These are phyloP conservation scores for Candidula unifasciata DNA, from an alignment of 2,888 invertebrate genomes.

Conservation along the genomic window DNA sequence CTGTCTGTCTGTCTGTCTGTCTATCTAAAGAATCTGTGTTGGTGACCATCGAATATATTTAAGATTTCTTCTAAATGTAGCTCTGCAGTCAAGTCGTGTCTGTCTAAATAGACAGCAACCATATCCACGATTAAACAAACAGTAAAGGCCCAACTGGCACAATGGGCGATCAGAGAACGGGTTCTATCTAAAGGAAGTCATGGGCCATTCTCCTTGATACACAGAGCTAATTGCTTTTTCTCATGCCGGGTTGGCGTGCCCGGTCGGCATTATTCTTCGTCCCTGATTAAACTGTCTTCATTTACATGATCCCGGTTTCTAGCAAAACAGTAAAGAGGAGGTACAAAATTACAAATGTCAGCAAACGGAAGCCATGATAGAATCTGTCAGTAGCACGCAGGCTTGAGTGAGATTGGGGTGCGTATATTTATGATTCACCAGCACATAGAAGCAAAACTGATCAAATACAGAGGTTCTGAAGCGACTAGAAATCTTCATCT, in stretches of 20 bases:
- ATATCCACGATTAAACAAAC: not conserved
- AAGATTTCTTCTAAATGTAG: not conserved
- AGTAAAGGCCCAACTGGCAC: not conserved
- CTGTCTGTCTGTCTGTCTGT: too few relatives aligned
- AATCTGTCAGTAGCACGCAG: slow-evolving; percentile 53
- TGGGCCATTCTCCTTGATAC: slow-evolving; percentile 1
- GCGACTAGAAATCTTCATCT: too few relatives aligned
- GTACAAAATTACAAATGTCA: slow-evolving; percentile 19
- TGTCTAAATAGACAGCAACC: not conserved
- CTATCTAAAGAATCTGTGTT: too few relatives aligned
- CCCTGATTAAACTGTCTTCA: slow-evolving; percentile 61
- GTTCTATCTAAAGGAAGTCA: not conserved
- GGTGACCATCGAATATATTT: not conserved
- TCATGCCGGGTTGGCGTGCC: slow-evolving; percentile 55
- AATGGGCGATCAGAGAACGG: not conserved
- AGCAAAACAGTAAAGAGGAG: slow-evolving; percentile 14
- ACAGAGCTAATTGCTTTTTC: slow-evolving; percentile 15
- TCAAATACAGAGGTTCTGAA: too few relatives aligned
- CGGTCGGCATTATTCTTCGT: slow-evolving; percentile 41
- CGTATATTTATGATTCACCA: too few relatives aligned
- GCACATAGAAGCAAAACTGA: too few relatives aligned
- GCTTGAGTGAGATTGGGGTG: not conserved
- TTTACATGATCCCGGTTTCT: slow-evolving; percentile 50
- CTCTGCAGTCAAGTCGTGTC: not conserved
- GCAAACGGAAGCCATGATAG: slow-evolving; percentile 38